Evolutionary conservation across 23 tunicate genomes (phyloP), one percentile per base, ranked within the genome.

Genomic region (Diplosoma virens): DNA sequence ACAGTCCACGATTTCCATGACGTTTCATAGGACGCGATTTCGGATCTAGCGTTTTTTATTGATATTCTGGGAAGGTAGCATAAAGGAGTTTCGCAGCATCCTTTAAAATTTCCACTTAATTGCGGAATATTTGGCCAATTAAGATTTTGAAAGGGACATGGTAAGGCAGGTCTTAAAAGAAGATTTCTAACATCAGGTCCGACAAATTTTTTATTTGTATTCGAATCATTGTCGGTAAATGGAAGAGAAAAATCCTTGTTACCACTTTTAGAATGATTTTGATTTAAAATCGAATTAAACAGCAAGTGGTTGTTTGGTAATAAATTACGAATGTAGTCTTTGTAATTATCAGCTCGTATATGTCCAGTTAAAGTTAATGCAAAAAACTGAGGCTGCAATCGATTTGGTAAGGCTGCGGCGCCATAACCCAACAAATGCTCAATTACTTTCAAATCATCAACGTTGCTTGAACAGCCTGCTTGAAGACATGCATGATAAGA

Each of bases 41-140:
- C 92, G 1, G 92, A 86, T 18, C 33, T 35, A n/a, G 75, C 75
- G 47, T 24, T 33, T 22, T 25, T 29, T 16, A 65, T 32, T 26
- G 28, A 47, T 6, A 28, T 20, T 58, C 76, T 65, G 1, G 97
- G 86, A 5, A 79, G 36, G 59, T 80, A 92, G 68, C 97, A 92
- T 9, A 71, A 25, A 9, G 86, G 79, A 30, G 47, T 66, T 7
- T 92, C 97, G 52, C 97, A 92, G 59, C 97, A 92, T 16, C 92
- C 92, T 34, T 59, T 79, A 68, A 85, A 85, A 22, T 92, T 85
- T 20, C 97, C 97, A 20, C 37, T 75, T 60, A 92, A 36, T 2
- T 78, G 75, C 17, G 97, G 92, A 64, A 80, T 41, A 27, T 32
- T 37, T 1, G 87, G 84, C 80, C 90, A 75, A n/a, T 36, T 36